These are phyloP conservation scores for Busseola fusca DNA, from an alignment of 2,888 invertebrate genomes.

Conservation along the genomic window DNA sequence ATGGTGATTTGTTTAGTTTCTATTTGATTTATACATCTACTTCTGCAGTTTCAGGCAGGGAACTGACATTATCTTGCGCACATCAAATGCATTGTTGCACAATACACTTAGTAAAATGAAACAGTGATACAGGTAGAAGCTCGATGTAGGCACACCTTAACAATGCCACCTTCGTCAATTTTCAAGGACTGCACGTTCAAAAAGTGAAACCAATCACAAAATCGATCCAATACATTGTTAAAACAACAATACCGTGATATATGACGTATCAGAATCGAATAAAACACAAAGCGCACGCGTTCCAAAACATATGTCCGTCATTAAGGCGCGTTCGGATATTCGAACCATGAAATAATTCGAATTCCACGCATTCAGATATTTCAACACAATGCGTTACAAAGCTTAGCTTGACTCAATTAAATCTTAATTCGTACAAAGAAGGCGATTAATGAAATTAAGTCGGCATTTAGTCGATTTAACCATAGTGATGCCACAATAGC, in stretches of 20 bases:
- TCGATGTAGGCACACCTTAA: conserved; percentile 10
- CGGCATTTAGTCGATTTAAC: conserved; percentile 87
- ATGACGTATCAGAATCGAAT: conserved; percentile 66
- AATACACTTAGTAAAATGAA: conserved; percentile 12
- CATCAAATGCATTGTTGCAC: not conserved
- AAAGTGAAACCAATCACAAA: conserved; percentile 48
- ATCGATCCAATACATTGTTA: conserved; percentile 60
- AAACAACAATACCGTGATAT: conserved; percentile 61
- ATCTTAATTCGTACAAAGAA: conserved; percentile 88
- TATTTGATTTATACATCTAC: conserved; percentile 17
- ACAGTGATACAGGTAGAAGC: conserved; percentile 15
- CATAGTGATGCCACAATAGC: conserved; percentile 83
- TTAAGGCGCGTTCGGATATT: conserved; percentile 76
- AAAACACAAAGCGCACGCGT: conserved; percentile 75
- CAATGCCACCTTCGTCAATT: conserved; percentile 40
- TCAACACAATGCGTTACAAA: conserved; percentile 77
- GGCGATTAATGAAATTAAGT: conserved; percentile 89
- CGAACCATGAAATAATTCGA: conserved; percentile 74
- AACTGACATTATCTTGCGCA: not conserved
- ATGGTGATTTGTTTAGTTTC: conserved; percentile 13
- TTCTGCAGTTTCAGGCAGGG: not conserved
- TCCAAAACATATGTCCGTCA: conserved; percentile 81
- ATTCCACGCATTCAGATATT: conserved; percentile 79
- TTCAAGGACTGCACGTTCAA: conserved; percentile 25
- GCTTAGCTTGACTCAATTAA: conserved; percentile 87